Conservation (phyloP, 2,888 invertebrate species). For the Pedicia rivosa region DNA sequence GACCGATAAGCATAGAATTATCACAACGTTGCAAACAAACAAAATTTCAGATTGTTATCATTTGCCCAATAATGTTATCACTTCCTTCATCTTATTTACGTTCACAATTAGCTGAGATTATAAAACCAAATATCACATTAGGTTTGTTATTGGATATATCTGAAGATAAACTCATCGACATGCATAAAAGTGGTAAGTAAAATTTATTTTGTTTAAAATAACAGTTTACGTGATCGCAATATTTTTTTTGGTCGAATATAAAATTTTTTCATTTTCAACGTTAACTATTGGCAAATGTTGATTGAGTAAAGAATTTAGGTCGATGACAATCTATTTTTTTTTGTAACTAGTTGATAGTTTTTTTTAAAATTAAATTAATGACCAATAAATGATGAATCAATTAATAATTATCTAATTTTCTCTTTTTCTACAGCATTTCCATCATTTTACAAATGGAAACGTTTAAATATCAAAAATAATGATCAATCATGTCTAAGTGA, state of each 20-base stretch:
- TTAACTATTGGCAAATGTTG: no score
- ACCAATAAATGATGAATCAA: background rate
- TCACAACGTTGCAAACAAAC: slow-evolving; percentile 39
- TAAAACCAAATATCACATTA: slow-evolving; percentile 49
- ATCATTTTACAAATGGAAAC: slow-evolving; percentile 63
- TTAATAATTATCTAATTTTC: background rate
- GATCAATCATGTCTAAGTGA: slow-evolving; percentile 73
- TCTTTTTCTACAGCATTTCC: slow-evolving; percentile 39
- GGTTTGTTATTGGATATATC: slow-evolving; percentile 68
- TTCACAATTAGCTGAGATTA: slow-evolving; percentile 24
- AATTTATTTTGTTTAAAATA: background rate
- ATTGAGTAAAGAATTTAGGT: no score
- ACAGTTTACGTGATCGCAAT: no score
- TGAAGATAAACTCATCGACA: slow-evolving; percentile 50
- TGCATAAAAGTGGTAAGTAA: slow-evolving; percentile 46
- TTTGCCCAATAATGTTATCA: slow-evolving; percentile 59
- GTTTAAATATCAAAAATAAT: slow-evolving; percentile 63
- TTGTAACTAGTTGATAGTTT: background rate
- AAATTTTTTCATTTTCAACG: no score
- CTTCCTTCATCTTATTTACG: slow-evolving; percentile 26
- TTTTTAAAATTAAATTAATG: background rate
- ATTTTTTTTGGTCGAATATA: no score
- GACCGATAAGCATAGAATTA: slow-evolving; percentile 33
- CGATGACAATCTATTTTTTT: background rate
- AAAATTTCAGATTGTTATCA: slow-evolving; percentile 61